Evolutionary conservation across 37 sponge, comb jelly and placozoan genomes (phyloP).

Genomic region (Chondrilla cf. caribensis): DNA sequence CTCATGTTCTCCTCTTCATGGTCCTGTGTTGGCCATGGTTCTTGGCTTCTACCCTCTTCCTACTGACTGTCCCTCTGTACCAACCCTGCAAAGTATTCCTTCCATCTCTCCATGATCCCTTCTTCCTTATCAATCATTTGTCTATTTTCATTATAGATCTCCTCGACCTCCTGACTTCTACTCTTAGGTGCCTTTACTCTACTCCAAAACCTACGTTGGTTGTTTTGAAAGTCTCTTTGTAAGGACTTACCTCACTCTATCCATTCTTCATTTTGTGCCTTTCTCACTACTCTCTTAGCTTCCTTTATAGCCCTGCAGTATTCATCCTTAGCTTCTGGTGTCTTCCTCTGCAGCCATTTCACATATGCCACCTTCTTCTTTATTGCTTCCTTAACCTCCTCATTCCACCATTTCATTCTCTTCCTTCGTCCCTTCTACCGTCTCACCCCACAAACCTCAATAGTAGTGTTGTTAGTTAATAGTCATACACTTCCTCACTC

Average conservation of each 20-base stretch:
- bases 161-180: not conserved
- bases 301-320: not conserved
- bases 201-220: not conserved
- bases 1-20: not conserved
- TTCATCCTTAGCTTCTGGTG: not conserved
- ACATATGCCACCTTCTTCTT: not conserved
- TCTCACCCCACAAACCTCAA: not conserved
- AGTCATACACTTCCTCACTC: too few species aligned
- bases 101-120: not conserved
- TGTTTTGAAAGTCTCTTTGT: not conserved
- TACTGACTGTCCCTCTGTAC: not conserved
- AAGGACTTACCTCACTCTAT: not conserved
- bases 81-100: not conserved
- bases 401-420: not conserved
- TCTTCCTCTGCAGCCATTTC: not conserved
- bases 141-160: not conserved
- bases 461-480: too few species aligned
- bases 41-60: not conserved
- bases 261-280: slow-evolving; percentile 10
- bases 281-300: not conserved
- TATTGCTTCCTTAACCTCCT: not conserved
- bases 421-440: not conserved
- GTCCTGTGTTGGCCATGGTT: not conserved
- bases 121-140: not conserved
- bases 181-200: not conserved